Evolutionary conservation across 2,888 invertebrate species (phyloP).

Genomic region (Noctuana brunneofusca): DNA sequence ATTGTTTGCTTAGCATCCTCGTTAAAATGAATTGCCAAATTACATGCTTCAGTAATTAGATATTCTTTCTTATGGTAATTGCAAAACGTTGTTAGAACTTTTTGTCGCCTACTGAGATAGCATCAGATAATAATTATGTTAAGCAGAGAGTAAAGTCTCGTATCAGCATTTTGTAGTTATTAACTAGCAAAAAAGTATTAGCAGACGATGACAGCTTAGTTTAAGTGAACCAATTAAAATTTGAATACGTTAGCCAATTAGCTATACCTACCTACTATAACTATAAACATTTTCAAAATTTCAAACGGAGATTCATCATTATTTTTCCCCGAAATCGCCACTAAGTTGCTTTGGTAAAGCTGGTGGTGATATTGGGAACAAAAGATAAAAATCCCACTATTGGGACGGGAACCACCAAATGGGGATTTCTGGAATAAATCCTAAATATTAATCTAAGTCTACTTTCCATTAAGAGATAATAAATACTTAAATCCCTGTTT

Average conservation of each 20-base stretch:
- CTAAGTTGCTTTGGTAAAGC: too few relatives aligned
- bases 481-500: too few relatives aligned
- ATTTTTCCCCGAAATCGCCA: too few relatives aligned
- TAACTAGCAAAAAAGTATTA: conserved; percentile 6
- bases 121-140: conserved; percentile 6
- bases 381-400: too few relatives aligned
- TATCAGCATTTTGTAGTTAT: conserved; percentile 8
- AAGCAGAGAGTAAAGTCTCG: background rate
- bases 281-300: too few relatives aligned
- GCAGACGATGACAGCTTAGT: conserved; percentile 7
- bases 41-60: conserved; percentile 15
- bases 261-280: background rate
- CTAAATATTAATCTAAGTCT: too few relatives aligned
- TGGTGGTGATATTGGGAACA: too few relatives aligned
- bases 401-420: too few relatives aligned
- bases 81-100: conserved; percentile 11
- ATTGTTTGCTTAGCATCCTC: conserved; percentile 38
- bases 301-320: too few relatives aligned
- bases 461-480: too few relatives aligned
- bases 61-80: conserved; percentile 8
- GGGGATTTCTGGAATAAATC: too few relatives aligned
- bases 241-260: background rate
- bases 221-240: background rate
- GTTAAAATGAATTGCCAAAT: conserved; percentile 27
- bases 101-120: conserved; percentile 7